Evolutionary conservation across 2,888 invertebrate species (phyloP).

Genomic region (Heliconius aoede): DNA sequence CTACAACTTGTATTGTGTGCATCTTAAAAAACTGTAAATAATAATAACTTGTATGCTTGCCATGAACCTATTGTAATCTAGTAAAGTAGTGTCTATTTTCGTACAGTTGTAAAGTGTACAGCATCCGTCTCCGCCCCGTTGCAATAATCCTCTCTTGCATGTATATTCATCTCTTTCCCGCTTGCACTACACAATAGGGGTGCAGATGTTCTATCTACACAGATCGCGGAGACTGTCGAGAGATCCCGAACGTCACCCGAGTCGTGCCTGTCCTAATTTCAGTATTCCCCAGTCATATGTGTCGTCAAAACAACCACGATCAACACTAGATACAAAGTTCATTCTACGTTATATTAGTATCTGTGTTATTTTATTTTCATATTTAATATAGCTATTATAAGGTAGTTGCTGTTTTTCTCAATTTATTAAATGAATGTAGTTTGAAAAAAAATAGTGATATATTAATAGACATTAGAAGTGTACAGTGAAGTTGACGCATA

Average conservation of each 20-base stretch:
- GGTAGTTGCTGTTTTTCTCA: neutral
- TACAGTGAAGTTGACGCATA: conserved; percentile 51
- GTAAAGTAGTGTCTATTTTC: conserved; percentile 44
- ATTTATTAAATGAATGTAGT: neutral
- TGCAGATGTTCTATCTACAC: conserved; percentile 51
- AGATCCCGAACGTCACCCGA: conserved; percentile 64
- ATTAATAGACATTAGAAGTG: conserved; percentile 52
- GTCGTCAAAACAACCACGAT: conserved; percentile 53
- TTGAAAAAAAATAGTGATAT: conserved; percentile 14
- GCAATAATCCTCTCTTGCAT: conserved; percentile 46
- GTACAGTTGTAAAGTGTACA: conserved; percentile 55
- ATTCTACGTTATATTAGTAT: neutral
- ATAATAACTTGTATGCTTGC: conserved; percentile 13
- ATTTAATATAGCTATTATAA: neutral
- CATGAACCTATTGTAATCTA: conserved; percentile 15
- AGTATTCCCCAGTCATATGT: conserved; percentile 57
- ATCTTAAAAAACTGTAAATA: neutral
- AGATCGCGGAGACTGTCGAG: conserved; percentile 59
- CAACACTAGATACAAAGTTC: conserved; percentile 47
- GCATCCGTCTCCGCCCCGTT: conserved; percentile 66
- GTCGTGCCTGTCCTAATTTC: conserved; percentile 66
- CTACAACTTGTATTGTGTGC: neutral
- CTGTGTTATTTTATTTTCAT: neutral
- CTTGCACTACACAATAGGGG: conserved; percentile 50
- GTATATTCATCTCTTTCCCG: conserved; percentile 58